Conservation (phyloP, 2,888 invertebrate genomes). For the Dendrolimus houi region DNA sequence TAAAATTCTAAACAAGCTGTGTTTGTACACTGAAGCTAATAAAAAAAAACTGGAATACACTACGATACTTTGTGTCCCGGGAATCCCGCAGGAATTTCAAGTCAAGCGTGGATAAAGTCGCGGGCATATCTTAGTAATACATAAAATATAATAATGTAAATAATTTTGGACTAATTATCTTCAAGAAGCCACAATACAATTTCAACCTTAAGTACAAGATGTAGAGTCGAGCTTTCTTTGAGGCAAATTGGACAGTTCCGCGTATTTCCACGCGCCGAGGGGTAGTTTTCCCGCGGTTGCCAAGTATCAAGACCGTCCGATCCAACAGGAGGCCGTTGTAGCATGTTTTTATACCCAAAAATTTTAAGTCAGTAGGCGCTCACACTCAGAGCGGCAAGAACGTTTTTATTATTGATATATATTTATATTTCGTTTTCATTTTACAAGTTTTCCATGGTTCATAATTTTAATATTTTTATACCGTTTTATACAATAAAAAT, state of each 20-base stretch:
- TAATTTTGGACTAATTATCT: not conserved
- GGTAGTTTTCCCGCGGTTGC: constrained; percentile 25
- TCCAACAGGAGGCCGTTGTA: constrained; percentile 69
- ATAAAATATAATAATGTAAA: not conserved
- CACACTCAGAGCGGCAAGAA: constrained; percentile 72
- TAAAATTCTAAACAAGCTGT: too few relatives aligned
- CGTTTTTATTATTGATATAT: constrained; percentile 76
- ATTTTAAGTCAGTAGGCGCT: constrained; percentile 77
- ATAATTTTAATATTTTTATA: constrained; percentile 77
- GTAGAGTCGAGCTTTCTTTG: constrained; percentile 26
- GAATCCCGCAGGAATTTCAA: too few relatives aligned
- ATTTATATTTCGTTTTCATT: constrained; percentile 76
- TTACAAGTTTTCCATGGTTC: constrained; percentile 75
- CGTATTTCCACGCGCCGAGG: constrained; percentile 17
- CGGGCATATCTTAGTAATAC: too few relatives aligned
- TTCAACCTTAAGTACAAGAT: constrained; percentile 9
- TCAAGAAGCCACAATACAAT: not conserved
- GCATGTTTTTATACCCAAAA: constrained; percentile 77
- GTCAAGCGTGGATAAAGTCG: too few relatives aligned
- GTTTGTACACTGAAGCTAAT: too few relatives aligned
- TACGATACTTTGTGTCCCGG: too few relatives aligned
- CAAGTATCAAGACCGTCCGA: constrained; percentile 52
- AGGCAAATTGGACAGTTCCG: constrained; percentile 13
- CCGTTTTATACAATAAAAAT: constrained; percentile 65
- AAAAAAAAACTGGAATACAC: too few relatives aligned